Percentiles rank a stretch among this genome's conserved stretches.
phyloP scores from a whole-genome alignment of 2,113 vertebrate genomes.

The Proterorhinus semilunaris region DNA sequence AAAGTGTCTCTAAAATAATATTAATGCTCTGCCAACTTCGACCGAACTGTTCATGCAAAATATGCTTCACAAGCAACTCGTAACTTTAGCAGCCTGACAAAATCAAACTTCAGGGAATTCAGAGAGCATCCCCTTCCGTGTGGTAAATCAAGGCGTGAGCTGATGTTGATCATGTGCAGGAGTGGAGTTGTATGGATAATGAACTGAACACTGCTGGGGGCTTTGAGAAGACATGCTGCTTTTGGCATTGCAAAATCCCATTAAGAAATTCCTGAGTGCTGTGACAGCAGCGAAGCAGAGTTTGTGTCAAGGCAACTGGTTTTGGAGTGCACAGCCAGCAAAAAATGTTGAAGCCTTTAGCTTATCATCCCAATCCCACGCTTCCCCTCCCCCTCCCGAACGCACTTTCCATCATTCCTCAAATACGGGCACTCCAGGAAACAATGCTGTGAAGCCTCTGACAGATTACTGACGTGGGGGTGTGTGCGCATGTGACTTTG shows the following conservation, averaged over 20 bases:
- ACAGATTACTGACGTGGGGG: conserved; percentile 39
- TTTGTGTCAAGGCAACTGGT: conserved; percentile 44
- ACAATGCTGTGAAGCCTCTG: conserved; percentile 45
- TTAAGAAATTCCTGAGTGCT: conserved; percentile 51
- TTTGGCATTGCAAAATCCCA: conserved; percentile 60
- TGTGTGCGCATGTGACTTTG: conserved; percentile 18
- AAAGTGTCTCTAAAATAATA: too few relatives aligned
- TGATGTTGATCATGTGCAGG: conserved; percentile 30
- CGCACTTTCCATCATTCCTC: conserved; percentile 4
- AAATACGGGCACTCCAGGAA: conserved; percentile 32
- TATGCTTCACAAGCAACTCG: not conserved
- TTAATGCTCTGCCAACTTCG: not conserved
- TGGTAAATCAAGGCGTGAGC: conserved; percentile 6
- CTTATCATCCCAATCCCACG: conserved; percentile 32
- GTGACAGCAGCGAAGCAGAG: conserved; percentile 29
- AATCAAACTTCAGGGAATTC: conserved; percentile 17
- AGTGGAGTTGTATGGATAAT: conserved; percentile 11
- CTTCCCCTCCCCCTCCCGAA: not conserved
- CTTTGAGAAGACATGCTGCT: conserved; percentile 46
- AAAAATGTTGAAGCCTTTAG: conserved; percentile 44
- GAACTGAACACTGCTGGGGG: conserved; percentile 30
- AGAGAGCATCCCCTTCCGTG: not conserved
- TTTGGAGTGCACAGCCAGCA: conserved; percentile 44
- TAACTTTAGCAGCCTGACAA: conserved; percentile 1
- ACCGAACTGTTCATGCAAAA: not conserved